Base-by-base conservation (phyloP, 2,797 vertebrate genomes). In the Rhadinocentrus ornatus region DNA sequence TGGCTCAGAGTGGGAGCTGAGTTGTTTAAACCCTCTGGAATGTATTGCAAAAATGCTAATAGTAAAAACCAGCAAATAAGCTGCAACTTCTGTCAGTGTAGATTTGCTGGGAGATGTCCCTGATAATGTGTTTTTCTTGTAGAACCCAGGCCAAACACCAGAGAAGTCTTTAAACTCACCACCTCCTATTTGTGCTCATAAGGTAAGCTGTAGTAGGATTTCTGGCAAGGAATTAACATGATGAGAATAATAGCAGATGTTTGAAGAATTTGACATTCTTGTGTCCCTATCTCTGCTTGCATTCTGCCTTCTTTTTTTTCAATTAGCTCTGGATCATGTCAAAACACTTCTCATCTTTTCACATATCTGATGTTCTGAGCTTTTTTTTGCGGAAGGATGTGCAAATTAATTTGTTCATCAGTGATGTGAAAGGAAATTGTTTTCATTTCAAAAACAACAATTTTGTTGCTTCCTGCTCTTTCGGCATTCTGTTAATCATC, bases 171-270 rank as follows among this genome's bases (percentile, higher is more conserved):
- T 94, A 79, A 86, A 84, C 89, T 90, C 93, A 24, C 82, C 93
- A 18, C 85, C 88, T 69, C 86, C 90, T 67, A 92, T 90, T 69
- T 95, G 95, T 86, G 93, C 95, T 78, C 94, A 95, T 91, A 95
- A 95, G 94, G 95, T 95, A 92, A 94, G 90, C 82, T 55, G 48
- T 68, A 44, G 44, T 60, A 69, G 74, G 35, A 65, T 72, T 58
- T 70, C 54, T 71, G 34, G n/a, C 58, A 41, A 24, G 32, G 27
- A 35, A 71, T 48, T 73, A 73, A 71, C n/a, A 76, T 73, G 41
- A 71, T 69, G 44, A 50, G 44, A 74, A 81, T 73, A 65, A 78
- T 27, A 53, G 31, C 53, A 78, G 44, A 76, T 69, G 73, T 62
- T 77, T 78, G 34, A 73, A 53, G 35, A 53, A 77, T 57, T 74